Conservation (phyloP, 2,113 vertebrate genomes). For the Oreochromis tanganicae region DNA sequence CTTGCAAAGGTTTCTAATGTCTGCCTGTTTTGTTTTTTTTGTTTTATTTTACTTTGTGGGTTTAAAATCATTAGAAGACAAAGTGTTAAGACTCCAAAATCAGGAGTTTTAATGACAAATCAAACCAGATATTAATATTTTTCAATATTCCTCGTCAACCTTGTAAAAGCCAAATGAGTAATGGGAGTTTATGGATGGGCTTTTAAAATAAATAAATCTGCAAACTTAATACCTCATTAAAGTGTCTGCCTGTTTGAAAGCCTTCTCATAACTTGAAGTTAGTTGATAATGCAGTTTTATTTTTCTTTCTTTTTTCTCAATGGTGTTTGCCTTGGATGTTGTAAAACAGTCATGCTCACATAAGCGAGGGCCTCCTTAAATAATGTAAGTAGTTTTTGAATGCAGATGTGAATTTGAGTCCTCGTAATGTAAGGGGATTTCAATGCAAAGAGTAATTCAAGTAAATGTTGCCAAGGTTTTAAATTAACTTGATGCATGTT, state of each 20-base stretch:
- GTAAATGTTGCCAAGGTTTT: slow-evolving; percentile 5
- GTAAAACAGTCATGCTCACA: not conserved
- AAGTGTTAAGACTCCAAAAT: not conserved
- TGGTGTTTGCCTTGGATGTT: slow-evolving; percentile 1
- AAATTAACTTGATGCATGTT: not conserved
- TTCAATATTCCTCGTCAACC: not conserved
- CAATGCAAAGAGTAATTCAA: not conserved
- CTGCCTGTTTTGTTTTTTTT: not conserved
- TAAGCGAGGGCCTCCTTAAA: not conserved
- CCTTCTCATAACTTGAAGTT: slow-evolving; percentile 36
- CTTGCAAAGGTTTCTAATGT: not conserved
- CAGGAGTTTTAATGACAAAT: not conserved
- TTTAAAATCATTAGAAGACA: not conserved
- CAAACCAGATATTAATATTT: not conserved
- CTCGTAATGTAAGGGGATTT: not conserved
- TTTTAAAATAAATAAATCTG: not conserved
- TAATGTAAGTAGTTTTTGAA: not conserved
- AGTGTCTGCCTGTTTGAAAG: slow-evolving; percentile 39
- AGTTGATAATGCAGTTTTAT: not conserved
- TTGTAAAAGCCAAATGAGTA: slow-evolving; percentile 17
- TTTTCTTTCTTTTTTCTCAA: not conserved
- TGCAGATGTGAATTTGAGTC: not conserved
- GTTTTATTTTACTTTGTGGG: not conserved
- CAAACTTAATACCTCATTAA: slow-evolving; percentile 25
- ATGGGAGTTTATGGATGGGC: not conserved